phyloP scores from a whole-genome alignment of 2,113 vertebrate genomes.

The Galemys pyrenaicus region DNA sequence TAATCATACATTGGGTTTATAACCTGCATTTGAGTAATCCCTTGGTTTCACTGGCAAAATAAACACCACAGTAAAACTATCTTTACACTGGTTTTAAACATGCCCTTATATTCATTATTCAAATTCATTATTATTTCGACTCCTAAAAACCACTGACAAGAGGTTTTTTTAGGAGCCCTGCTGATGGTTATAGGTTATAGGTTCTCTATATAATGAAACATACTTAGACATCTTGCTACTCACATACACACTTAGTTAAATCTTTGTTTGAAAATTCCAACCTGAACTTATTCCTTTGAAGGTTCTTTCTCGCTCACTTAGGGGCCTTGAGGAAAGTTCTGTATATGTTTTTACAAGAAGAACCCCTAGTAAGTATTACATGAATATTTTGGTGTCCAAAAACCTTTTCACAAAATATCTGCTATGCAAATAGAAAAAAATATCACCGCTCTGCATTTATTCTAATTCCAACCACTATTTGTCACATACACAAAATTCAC shows the following conservation, averaged over 20 bases:
- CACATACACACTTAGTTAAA: not conserved
- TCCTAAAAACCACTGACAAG: not conserved
- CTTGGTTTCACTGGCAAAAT: not conserved
- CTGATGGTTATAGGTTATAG: not conserved
- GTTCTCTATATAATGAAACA: not conserved
- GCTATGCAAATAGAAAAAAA: not conserved
- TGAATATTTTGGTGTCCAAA: not conserved
- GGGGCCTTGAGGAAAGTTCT: not conserved
- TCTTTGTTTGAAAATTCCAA: not conserved
- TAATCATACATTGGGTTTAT: not conserved
- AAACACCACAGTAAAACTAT: not conserved
- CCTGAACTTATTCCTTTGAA: not conserved
- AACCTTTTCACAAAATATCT: not conserved
- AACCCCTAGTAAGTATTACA: not conserved
- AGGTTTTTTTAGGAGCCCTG: no score
- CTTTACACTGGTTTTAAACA: not conserved
- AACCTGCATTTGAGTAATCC: not conserved
- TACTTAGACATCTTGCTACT: not conserved
- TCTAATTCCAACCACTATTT: not conserved
- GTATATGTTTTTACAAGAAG: not conserved
- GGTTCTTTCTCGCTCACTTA: not conserved
- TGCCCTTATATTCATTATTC: not conserved
- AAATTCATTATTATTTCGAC: not conserved
- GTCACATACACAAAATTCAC: not conserved
- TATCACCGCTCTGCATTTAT: not conserved